phyloP scores from a whole-genome alignment of 2,113 vertebrate genomes.

The Heloderma charlesbogerti region DNA sequence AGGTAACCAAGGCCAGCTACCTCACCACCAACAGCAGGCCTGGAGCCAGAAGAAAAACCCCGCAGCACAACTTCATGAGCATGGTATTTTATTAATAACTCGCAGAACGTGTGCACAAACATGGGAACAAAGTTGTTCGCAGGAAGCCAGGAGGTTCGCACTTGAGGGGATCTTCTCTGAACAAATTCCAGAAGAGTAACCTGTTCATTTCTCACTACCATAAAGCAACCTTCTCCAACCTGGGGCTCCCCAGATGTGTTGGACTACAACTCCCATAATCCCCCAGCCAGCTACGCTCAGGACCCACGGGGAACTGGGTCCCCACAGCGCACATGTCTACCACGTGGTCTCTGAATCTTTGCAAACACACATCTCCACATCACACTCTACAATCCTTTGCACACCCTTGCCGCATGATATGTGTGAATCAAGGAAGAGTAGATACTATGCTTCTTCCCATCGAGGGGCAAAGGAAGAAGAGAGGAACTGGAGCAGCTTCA shows the following conservation, averaged over 20 bases:
- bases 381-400: not conserved
- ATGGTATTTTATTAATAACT: not conserved
- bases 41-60: not conserved
- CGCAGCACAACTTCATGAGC: not conserved
- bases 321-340: too few relatives aligned
- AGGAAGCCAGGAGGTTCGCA: too few relatives aligned
- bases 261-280: not conserved
- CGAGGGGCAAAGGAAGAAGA: not conserved
- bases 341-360: not conserved
- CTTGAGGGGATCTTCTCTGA: not conserved
- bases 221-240: too few relatives aligned
- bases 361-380: not conserved
- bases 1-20: not conserved
- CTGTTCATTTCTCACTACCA: not conserved
- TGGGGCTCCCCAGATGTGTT: too few relatives aligned
- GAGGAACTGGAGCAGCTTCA: not conserved
- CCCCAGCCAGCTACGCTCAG: not conserved
- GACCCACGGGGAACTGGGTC: too few relatives aligned
- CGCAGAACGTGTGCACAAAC: too few relatives aligned
- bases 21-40: too few relatives aligned
- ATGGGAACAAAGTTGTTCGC: fast-evolving
- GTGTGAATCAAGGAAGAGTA: not conserved
- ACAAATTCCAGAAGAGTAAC: not conserved
- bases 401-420: not conserved
- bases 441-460: not conserved